Base-by-base conservation (phyloP, 2,888 invertebrate species). In the Seira ritae region DNA sequence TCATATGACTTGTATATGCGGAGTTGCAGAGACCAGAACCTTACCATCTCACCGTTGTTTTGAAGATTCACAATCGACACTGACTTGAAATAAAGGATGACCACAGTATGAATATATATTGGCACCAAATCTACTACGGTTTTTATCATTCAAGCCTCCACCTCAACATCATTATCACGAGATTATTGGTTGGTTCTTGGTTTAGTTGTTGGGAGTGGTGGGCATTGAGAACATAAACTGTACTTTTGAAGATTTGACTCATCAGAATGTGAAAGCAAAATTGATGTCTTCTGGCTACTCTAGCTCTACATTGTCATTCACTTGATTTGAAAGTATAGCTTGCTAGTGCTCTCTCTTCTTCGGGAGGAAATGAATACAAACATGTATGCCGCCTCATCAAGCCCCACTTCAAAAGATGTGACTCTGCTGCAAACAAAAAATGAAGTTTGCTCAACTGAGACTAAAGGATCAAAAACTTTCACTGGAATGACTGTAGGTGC, bases 121-220 rank as follows among this genome's bases (percentile, higher is more conserved):
- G n/a, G n/a, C n/a, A n/a, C n/a, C n/a, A n/a, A n/a, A n/a, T n/a
- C n/a, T n/a, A n/a, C n/a, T n/a, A n/a, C n/a, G n/a, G n/a, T n/a
- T n/a, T n/a, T n/a, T n/a, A n/a, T n/a, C n/a, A n/a, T n/a, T n/a
- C n/a, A n/a, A n/a, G n/a, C n/a, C n/a, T n/a, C n/a, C n/a, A n/a
- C n/a, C n/a, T 65, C 70, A 71, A 70, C 66, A 66, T 79, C 71
- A 79, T 79, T 79, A 70, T 79, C 72, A 55, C 71, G 46, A 72
- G 77, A 77, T 77, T 77, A 79, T 71, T 79, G 71, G 78, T 55
- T 50, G 37, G 46, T 46, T 46, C n/a, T n/a, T n/a, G n/a, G n/a
- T n/a, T n/a, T n/a, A n/a, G n/a, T n/a, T n/a, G n/a, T n/a, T n/a
- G n/a, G n/a, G n/a, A n/a, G n/a, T n/a, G n/a, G n/a, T n/a, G n/a